Conservation (phyloP, 37 sponge, comb jelly and placozoan species). For the Spongilla lacustris region DNA sequence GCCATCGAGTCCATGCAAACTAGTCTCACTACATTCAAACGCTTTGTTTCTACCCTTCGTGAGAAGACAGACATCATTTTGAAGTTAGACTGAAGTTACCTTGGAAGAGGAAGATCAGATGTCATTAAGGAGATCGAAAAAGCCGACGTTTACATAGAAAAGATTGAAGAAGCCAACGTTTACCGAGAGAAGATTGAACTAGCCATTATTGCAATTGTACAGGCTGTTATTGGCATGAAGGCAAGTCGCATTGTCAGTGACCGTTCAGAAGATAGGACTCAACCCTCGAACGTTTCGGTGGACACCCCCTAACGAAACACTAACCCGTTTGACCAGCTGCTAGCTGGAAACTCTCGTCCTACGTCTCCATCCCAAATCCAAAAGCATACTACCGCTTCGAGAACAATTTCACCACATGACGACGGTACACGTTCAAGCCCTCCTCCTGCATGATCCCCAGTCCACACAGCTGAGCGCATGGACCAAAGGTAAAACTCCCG, state of each 20-base stretch:
- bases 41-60: neutral
- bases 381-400: neutral
- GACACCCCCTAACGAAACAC: neutral
- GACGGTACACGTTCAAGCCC: neutral
- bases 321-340: neutral
- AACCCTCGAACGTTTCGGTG: neutral
- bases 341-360: neutral
- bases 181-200: neutral
- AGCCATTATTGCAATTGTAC: neutral
- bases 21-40: neutral
- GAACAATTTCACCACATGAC: neutral
- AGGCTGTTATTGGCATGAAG: neutral
- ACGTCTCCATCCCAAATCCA: neutral
- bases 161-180: neutral
- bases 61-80: neutral
- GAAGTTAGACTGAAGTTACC: neutral
- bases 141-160: neutral
- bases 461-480: neutral
- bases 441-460: neutral
- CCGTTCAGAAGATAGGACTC: neutral
- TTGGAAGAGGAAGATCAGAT: neutral
- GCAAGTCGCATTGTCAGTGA: neutral
- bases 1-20: neutral
- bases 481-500: slow-evolving; percentile 22
- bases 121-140: neutral